These are phyloP conservation scores for Hypsibius dujardini DNA, from an alignment of 1,140 invertebrate species.

Conservation along the genomic window DNA sequence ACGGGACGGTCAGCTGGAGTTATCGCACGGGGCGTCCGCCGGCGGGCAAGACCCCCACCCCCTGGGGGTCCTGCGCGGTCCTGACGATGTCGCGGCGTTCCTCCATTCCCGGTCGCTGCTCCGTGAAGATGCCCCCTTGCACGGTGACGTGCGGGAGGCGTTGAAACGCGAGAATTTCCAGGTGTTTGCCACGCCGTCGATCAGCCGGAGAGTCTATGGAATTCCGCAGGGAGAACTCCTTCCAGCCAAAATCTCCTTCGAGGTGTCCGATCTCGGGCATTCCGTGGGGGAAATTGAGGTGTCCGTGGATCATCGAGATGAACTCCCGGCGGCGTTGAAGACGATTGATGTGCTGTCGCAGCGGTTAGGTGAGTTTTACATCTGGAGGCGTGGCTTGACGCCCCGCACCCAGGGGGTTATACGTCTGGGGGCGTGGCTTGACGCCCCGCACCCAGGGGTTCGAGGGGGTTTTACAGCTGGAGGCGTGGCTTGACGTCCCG, in stretches of 20 bases:
- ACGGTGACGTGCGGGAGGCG: neutral
- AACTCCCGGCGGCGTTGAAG: neutral
- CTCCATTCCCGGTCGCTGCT: neutral
- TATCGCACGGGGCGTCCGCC: neutral
- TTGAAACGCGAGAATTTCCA: neutral
- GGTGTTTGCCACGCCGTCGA: neutral
- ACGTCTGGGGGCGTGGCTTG: too few relatives aligned
- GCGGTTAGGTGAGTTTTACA: neutral
- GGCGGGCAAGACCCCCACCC: neutral
- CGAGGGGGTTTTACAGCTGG: too few relatives aligned
- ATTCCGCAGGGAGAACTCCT: neutral
- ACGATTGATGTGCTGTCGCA: neutral
- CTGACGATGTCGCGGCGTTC: neutral
- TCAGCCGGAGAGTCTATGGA: neutral
- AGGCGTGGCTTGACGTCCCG: too few relatives aligned
- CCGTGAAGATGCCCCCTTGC: neutral
- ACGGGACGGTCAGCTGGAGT: neutral
- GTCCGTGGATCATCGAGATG: neutral
- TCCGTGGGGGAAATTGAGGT: constrained; percentile 3
- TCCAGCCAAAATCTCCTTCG: neutral
- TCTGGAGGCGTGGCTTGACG: too few relatives aligned
- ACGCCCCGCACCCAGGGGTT: too few relatives aligned
- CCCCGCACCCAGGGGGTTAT: too few relatives aligned
- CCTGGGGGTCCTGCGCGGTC: neutral
- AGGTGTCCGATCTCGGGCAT: neutral